phyloP scores from a whole-genome alignment of 2,113 vertebrate species.

The Tylochromis polylepis region DNA sequence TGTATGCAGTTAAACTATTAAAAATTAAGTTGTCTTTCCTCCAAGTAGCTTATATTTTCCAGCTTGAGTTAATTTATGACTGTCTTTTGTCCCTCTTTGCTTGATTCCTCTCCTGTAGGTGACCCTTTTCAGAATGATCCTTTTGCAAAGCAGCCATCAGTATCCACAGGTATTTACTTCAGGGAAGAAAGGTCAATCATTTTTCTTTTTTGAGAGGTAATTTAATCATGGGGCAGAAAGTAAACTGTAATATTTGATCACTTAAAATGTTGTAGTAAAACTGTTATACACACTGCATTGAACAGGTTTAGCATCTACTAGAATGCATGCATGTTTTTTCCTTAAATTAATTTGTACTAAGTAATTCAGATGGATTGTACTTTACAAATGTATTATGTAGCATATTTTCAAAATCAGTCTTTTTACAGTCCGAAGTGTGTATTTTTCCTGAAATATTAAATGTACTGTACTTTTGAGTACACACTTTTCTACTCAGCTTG shows the following conservation, averaged over 20 bases:
- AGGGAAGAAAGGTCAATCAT: background rate
- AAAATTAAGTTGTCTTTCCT: background rate
- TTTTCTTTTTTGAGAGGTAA: background rate
- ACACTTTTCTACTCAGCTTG: background rate
- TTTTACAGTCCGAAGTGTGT: background rate
- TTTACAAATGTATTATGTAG: background rate
- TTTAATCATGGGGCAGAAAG: background rate
- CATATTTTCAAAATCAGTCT: background rate
- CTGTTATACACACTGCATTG: background rate
- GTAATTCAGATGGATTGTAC: background rate
- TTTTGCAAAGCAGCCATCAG: conserved; percentile 83
- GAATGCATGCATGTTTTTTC: background rate
- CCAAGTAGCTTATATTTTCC: background rate
- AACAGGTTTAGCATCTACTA: background rate
- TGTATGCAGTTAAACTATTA: background rate
- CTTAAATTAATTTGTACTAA: background rate
- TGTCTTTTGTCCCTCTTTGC: conserved; percentile 13
- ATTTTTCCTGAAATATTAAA: background rate
- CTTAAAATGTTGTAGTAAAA: background rate
- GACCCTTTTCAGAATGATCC: conserved; percentile 94
- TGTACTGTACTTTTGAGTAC: background rate
- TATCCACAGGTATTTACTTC: conserved; percentile 76
- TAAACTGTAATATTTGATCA: background rate
- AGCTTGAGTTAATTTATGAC: conserved; percentile 13
- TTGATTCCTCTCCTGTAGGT: conserved; percentile 56